Conservation (phyloP, 2,113 vertebrate species). For the Chroicocephalus ridibundus region DNA sequence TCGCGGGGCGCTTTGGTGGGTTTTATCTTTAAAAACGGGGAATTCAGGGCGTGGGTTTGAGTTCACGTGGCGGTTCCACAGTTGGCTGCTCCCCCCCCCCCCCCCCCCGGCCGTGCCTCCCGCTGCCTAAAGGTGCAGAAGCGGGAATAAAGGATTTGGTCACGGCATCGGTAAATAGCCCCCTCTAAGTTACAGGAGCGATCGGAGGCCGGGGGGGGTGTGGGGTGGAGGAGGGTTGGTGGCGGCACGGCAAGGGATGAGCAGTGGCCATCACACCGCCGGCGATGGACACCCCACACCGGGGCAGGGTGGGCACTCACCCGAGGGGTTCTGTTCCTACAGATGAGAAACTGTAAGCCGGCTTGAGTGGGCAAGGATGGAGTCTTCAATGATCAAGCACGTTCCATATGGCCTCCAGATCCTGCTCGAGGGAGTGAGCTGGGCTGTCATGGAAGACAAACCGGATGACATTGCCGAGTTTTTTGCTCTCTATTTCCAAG, state of each 20-base stretch:
- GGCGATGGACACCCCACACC: accelerated
- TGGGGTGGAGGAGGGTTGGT: too few relatives aligned
- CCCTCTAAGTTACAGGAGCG: too few relatives aligned
- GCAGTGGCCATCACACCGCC: accelerated
- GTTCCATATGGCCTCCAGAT: slow-evolving; percentile 63
- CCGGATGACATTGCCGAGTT: slow-evolving; percentile 65
- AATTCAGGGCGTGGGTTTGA: neutral
- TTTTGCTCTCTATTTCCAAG: slow-evolving; percentile 68
- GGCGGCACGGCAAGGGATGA: neutral
- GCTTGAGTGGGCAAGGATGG: slow-evolving; percentile 39
- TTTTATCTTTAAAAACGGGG: neutral
- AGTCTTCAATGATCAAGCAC: slow-evolving; percentile 51
- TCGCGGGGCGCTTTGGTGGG: neutral
- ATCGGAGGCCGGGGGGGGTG: neutral
- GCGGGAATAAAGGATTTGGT: neutral
- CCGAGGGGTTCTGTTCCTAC: neutral
- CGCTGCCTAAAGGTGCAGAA: neutral
- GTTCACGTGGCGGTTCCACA: accelerated
- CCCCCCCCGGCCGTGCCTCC: accelerated
- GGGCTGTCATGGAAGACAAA: slow-evolving; percentile 56
- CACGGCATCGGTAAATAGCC: neutral
- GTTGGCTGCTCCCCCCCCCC: too few relatives aligned
- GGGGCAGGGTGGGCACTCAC: accelerated
- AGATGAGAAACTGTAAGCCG: slow-evolving; percentile 6
- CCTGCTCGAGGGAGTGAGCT: slow-evolving; percentile 71